Evolutionary conservation across 2,113 vertebrate species (phyloP).

Genomic region (Mirza zaza): DNA sequence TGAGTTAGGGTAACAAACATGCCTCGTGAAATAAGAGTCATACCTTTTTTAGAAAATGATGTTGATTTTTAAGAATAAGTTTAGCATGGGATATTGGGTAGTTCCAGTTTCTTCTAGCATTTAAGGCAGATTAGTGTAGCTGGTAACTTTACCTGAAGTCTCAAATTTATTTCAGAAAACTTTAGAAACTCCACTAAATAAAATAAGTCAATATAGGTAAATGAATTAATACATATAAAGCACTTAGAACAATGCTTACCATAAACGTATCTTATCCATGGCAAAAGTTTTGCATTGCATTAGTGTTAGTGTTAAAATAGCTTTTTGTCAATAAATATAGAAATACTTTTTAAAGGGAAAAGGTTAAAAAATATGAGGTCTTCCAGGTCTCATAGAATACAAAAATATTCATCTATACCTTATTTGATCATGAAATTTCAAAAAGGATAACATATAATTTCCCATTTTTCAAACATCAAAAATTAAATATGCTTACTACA

Average conservation of each 20-base stretch:
- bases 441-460: background rate
- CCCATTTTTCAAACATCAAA: background rate
- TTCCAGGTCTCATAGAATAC: background rate
- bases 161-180: constrained; percentile 18
- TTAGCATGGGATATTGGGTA: background rate
- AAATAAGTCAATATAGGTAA: background rate
- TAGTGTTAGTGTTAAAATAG: background rate
- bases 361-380: background rate
- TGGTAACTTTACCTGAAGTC: background rate
- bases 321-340: background rate
- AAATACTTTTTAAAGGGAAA: background rate
- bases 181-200: background rate
- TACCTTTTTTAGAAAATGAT: background rate
- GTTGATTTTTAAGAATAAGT: background rate
- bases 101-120: background rate
- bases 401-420: constrained; percentile 10
- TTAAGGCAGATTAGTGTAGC: background rate
- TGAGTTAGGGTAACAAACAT: background rate
- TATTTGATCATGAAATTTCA: background rate
- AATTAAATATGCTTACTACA: background rate
- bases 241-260: background rate
- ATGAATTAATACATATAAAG: background rate
- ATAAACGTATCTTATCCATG: background rate
- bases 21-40: background rate
- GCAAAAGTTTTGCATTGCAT: background rate